Base-by-base conservation (phyloP, 2,888 invertebrate genomes). In the Sinopyrophorus schimmeli region DNA sequence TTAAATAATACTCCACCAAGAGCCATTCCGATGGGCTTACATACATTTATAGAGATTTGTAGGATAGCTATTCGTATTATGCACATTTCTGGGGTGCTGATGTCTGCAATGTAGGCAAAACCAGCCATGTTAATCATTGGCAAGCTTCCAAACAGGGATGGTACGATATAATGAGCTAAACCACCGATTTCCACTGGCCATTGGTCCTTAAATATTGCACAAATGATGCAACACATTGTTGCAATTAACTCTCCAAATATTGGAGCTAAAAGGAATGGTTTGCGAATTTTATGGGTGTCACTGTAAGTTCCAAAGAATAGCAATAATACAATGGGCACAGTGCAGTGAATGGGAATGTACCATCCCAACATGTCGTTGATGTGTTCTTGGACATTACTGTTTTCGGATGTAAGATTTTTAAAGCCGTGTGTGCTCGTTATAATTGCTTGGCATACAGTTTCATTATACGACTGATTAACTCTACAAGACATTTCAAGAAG, bases 41-140 rank as follows among this genome's bases (percentile, higher is more conserved):
- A 61, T 12, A 65, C 54, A 27, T 64, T 67, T 3, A 70, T 55
- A 5, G 67, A 62, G 16, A 71, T 68, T 50, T 72, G 70, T 7
- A 81, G 75, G n/a, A 81, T 62, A 6, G 83, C 83, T 28, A 83
- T 75, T 60, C 83, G 73, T 32, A 83, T 75, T 1, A 83, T 83
- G 15, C 83, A 74, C 52, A 78, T 75, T 57, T 82, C 79, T 9
- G 77, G 47, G 1, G 78, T 73, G 20, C 82, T 72, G 1, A 71
- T 66, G 54, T 74, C 73, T 3, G 72, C 72, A n/a, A 74, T 66
- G 44, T 73, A 73, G 1, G 73, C 63, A 43, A 67, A 73, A 5
- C 65, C 59, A 7, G 72, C 72, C 71, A 73, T 71, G 3, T 69
- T 61, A n/a, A 74, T 40, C 62, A 71, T 68, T 0, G 80, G 75